A percentile compares a stretch with the other conserved stretches of the same genome.
Evolutionary conservation across 2,888 invertebrate species (phyloP).

Genomic region (Tiphia femorata): DNA sequence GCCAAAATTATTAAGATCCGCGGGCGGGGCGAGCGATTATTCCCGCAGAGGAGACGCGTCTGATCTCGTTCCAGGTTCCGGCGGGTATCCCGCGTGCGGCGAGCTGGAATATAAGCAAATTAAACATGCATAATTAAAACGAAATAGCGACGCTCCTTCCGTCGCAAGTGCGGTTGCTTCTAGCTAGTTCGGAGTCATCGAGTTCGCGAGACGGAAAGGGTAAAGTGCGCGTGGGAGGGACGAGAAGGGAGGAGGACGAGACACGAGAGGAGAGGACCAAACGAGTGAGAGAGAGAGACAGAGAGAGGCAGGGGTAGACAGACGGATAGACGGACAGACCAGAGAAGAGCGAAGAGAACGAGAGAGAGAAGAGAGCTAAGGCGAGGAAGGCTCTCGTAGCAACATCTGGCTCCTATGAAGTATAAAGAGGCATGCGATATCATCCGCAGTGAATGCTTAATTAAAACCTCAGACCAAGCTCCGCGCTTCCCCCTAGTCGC

Average conservation of each 20-base stretch:
- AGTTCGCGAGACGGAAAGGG: neutral
- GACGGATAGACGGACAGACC: neutral
- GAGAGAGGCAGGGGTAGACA: neutral
- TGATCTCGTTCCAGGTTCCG: conserved; percentile 4
- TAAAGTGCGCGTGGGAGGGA: neutral
- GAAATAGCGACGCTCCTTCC: conserved; percentile 52
- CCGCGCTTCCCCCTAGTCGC: conserved; percentile 42
- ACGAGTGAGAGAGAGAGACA: neutral
- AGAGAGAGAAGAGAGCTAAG: conserved; percentile 29
- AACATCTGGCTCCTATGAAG: conserved; percentile 74
- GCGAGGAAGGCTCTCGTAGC: conserved; percentile 52
- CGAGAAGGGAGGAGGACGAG: conserved; percentile 7
- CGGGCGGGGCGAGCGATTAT: conserved; percentile 16
- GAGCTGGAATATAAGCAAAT: conserved; percentile 56
- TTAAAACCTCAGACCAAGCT: conserved; percentile 67
- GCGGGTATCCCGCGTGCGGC: conserved; percentile 21
- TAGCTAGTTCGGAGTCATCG: neutral
- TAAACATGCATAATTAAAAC: conserved; percentile 68
- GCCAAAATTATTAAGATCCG: conserved; percentile 11
- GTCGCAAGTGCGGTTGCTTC: conserved; percentile 30
- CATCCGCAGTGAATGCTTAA: conserved; percentile 68
- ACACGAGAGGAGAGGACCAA: neutral
- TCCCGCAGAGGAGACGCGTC: conserved; percentile 21
- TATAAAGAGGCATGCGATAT: conserved; percentile 71
- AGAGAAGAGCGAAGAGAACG: neutral